Conservation (phyloP, 2,113 vertebrate species). For the Tychaedon coryphoeus region DNA sequence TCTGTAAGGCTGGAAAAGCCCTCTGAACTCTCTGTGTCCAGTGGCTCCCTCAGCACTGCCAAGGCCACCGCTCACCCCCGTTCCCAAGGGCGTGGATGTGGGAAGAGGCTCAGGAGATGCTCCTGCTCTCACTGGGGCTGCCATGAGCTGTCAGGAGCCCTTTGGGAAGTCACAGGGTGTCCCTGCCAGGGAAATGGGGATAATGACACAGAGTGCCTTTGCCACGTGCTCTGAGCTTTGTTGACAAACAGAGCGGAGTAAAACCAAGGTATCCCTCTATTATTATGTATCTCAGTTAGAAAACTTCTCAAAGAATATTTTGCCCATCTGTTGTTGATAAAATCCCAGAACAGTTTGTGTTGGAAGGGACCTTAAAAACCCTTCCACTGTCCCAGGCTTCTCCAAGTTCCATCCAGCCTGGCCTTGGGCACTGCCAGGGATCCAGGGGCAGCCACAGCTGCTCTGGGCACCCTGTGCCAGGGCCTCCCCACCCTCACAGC, state of each 20-base stretch:
- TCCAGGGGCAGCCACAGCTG: neutral
- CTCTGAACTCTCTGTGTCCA: neutral
- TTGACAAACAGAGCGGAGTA: neutral
- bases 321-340: neutral
- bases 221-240: neutral
- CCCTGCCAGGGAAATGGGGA: neutral
- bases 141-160: neutral
- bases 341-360: neutral
- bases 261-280: neutral
- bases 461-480: neutral
- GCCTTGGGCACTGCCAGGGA: neutral
- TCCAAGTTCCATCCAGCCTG: accelerated
- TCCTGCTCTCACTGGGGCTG: neutral
- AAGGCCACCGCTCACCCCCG: neutral
- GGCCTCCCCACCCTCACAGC: neutral
- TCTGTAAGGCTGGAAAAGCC: neutral
- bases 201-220: neutral
- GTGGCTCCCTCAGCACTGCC: neutral
- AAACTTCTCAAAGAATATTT: neutral
- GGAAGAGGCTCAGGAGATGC: neutral
- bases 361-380: neutral
- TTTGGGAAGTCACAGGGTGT: neutral
- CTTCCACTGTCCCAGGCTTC: neutral
- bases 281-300: neutral
- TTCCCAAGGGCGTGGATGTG: neutral